phyloP scores from a whole-genome alignment of 2,113 vertebrate genomes.

The Tachysurus fulvidraco region DNA sequence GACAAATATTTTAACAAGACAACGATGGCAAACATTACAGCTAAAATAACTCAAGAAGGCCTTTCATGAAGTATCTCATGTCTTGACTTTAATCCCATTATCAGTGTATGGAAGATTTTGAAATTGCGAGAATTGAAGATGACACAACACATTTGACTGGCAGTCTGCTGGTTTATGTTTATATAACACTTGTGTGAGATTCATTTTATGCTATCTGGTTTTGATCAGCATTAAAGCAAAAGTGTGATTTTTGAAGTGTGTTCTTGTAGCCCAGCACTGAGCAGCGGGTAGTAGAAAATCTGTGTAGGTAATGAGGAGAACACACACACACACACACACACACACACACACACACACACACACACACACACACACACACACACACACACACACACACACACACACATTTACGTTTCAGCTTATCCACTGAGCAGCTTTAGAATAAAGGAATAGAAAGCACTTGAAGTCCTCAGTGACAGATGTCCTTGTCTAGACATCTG shows the following conservation, averaged over 20 bases:
- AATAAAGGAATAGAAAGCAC: slow-evolving; percentile 15
- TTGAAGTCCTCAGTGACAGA: slow-evolving; percentile 10
- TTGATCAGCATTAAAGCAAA: slow-evolving; percentile 29
- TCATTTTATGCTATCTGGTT: slow-evolving; percentile 18
- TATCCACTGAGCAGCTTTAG: slow-evolving; percentile 22
- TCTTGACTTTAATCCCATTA: too few relatives aligned
- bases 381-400: slow-evolving; percentile 29
- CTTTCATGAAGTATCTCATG: too few relatives aligned
- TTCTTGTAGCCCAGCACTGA: slow-evolving; percentile 1
- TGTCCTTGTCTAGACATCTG: background rate
- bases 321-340: slow-evolving; percentile 31
- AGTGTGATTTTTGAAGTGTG: slow-evolving; percentile 30
- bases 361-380: slow-evolving; percentile 29
- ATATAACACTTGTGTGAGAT: background rate
- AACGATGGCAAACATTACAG: too few relatives aligned
- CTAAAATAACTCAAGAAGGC: too few relatives aligned
- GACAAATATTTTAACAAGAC: too few relatives aligned
- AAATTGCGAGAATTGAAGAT: too few relatives aligned
- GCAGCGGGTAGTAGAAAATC: slow-evolving; percentile 44
- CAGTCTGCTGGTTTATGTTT: slow-evolving; percentile 3
- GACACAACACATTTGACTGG: background rate
- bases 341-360: slow-evolving; percentile 38
- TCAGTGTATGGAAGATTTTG: too few relatives aligned
- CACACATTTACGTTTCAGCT: slow-evolving; percentile 43
- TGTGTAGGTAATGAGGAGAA: slow-evolving; percentile 43